These are phyloP conservation scores for Leptura quadrifasciata DNA, from an alignment of 2,888 invertebrate species.

Conservation along the genomic window DNA sequence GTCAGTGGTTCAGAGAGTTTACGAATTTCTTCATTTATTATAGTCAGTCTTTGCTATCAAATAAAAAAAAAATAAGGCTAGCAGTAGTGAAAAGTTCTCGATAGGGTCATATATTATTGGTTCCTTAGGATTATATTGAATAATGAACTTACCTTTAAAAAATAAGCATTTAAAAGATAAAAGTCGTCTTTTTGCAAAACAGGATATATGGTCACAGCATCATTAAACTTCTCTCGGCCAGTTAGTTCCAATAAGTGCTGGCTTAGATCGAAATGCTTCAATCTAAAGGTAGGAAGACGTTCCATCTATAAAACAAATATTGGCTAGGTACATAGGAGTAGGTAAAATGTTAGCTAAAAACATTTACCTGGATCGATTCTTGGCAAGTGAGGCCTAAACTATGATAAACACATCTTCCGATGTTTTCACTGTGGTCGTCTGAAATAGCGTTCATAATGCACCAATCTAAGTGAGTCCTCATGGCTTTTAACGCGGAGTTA, in stretches of 20 bases:
- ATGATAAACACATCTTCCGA: constrained; percentile 90
- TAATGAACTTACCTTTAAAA: constrained; percentile 77
- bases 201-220: constrained; percentile 81
- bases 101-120: background rate
- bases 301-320: constrained; percentile 68
- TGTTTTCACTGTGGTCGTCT: constrained; percentile 88
- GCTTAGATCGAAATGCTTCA: constrained; percentile 73
- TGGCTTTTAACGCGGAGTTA: constrained; percentile 87
- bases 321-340: background rate
- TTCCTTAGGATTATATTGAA: background rate
- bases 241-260: constrained; percentile 71
- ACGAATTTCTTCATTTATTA: constrained; percentile 63
- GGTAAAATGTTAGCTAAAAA: background rate
- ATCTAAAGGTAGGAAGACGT: constrained; percentile 72
- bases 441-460: constrained; percentile 91
- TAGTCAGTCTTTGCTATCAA: constrained; percentile 65
- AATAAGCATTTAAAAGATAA: constrained; percentile 84
- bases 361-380: constrained; percentile 75
- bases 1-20: constrained; percentile 63
- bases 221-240: constrained; percentile 73
- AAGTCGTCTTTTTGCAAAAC: constrained; percentile 79
- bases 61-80: constrained; percentile 21
- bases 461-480: constrained; percentile 89
- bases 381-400: constrained; percentile 81
- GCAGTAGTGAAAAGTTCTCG: background rate